Base-by-base conservation (phyloP, 1,140 invertebrate genomes). In the Chrysomallon squamiferum region DNA sequence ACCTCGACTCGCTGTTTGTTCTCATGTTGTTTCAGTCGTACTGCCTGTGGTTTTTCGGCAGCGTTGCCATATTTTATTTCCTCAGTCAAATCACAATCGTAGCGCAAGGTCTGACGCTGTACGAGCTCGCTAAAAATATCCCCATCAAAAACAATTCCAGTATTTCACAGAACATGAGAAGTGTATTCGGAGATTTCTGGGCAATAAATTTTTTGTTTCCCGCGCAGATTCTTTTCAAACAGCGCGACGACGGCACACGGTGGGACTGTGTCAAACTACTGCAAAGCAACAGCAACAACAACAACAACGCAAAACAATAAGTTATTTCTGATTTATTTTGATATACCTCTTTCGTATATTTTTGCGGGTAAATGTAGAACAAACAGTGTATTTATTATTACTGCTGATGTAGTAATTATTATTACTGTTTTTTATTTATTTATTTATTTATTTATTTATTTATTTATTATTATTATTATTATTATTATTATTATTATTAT, bases 141-240 rank as follows among this genome's bases (percentile, higher is more conserved):
- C 62, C 52, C 2, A 45, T 77, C 11, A 69, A 68, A 60, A 64
- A 49, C n/a, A 66, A 49, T 15, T 62, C 61, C 22, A 59, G 38
- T 15, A 30, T 74, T 0, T 63, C 59, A 27, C 49, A 73, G n/a
- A 82, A 79, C 57, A 68, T 79, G 29, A 65, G 68, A 7, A 74
- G 76, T 13, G 80, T 82, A 22, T 82, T 82, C 65, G 78, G 80
- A 9, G 71, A 76, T 30, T 82, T 73, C 58, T 81, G 80, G 78
- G 50, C 22, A 9, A 25, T 80, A 4, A 82, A 78, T 65, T 82
- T 82, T 50, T 5, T 82, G 2, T 79, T 80, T 59, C 80, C 80
- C 0, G 72, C 73, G 47, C 65, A 70, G 59, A 63, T 80, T 9
- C 41, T 82, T 6, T 79, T 82, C 50, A 67, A 70, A 30, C 80